Conservation (phyloP, 2,888 invertebrate species). For the Brachycybe producta region DNA sequence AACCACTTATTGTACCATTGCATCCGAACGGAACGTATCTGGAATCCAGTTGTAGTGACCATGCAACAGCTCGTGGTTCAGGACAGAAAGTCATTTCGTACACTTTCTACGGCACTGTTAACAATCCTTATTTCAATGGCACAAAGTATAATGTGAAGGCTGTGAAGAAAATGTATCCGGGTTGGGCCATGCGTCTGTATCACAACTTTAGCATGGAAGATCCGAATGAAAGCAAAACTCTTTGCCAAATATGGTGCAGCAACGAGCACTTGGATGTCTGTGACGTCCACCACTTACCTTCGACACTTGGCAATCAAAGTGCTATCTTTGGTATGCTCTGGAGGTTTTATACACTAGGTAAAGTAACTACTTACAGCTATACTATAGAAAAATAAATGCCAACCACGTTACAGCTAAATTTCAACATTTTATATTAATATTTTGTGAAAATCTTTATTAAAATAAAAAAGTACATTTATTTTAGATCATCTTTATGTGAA, state of each 20-base stretch:
- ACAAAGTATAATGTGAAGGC: not conserved
- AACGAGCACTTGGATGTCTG: constrained; percentile 12
- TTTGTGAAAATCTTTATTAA: too few species aligned
- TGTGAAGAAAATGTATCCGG: constrained; percentile 2
- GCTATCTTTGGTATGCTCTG: not conserved
- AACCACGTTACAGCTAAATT: too few species aligned
- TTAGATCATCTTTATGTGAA: too few species aligned
- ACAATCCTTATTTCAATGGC: constrained; percentile 2
- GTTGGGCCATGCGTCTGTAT: constrained; percentile 12
- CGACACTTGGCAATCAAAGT: constrained; percentile 3
- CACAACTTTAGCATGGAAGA: constrained; percentile 7
- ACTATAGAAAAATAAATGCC: too few species aligned
- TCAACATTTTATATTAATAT: too few species aligned
- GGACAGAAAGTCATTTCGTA: constrained; percentile 2
- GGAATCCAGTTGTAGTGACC: not conserved
- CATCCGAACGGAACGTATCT: too few species aligned
- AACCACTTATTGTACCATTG: too few species aligned
- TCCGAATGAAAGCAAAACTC: not conserved
- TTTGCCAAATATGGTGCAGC: constrained; percentile 9
- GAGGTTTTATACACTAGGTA: constrained; percentile 14
- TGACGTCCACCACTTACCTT: constrained; percentile 3
- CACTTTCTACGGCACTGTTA: not conserved
- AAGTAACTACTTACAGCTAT: too few species aligned
- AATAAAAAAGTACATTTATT: too few species aligned
- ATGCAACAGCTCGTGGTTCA: not conserved